phyloP scores from a whole-genome alignment of 1,140 invertebrate genomes.

The Anastrepha ludens region DNA sequence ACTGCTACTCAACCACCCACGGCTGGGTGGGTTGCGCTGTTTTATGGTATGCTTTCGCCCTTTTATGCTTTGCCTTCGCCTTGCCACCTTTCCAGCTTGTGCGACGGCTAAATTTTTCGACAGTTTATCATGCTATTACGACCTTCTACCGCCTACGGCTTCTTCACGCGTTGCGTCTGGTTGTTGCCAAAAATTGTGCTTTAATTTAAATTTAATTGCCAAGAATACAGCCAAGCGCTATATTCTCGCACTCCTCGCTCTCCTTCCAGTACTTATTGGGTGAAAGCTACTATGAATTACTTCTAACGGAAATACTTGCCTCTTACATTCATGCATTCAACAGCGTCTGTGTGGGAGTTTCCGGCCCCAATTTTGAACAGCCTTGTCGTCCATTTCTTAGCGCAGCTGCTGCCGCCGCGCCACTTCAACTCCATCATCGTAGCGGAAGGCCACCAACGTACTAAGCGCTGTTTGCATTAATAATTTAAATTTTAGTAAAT shows the following conservation, averaged over 20 bases:
- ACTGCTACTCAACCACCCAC: neutral
- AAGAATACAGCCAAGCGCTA: neutral
- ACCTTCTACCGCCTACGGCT: neutral
- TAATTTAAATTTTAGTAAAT: conserved; percentile 35
- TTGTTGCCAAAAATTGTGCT: neutral
- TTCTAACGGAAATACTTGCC: neutral
- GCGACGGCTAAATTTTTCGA: neutral
- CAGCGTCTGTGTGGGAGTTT: neutral
- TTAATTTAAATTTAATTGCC: conserved; percentile 43
- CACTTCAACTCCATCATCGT: neutral
- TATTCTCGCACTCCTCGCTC: too few relatives aligned
- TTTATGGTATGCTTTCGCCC: neutral
- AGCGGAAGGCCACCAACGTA: neutral
- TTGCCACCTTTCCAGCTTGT: neutral
- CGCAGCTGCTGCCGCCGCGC: neutral
- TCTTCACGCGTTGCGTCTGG: neutral
- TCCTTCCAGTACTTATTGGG: too few relatives aligned
- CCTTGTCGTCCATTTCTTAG: neutral
- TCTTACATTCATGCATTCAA: neutral
- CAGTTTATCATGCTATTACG: conserved; percentile 39
- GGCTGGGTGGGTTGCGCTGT: neutral
- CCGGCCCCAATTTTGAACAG: neutral
- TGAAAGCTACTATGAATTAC: too few relatives aligned
- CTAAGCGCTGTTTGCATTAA: conserved; percentile 36
- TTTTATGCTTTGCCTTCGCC: neutral